Evolutionary conservation across 2,888 invertebrate genomes (phyloP).

Genomic region (Hypomecis atomaria): DNA sequence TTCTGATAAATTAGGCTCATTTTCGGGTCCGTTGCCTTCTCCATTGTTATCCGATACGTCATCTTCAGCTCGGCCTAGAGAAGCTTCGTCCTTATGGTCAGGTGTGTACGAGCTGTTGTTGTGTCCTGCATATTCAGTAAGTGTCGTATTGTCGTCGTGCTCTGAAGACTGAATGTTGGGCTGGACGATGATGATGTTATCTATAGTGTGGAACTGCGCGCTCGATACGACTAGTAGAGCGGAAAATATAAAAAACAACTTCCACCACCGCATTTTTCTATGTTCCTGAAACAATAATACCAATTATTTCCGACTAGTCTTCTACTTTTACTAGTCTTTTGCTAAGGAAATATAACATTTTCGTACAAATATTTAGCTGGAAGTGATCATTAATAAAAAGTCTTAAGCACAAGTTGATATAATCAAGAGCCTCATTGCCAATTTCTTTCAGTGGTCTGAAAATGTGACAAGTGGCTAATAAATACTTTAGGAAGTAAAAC

Average conservation of each 20-base stretch:
- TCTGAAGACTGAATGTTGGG: neutral
- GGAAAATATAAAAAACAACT: conserved; percentile 42
- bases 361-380: too few relatives aligned
- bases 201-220: conserved; percentile 28
- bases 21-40: neutral
- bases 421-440: too few relatives aligned
- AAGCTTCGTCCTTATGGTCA: neutral
- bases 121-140: neutral
- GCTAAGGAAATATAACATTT: too few relatives aligned
- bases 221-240: conserved; percentile 35
- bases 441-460: too few relatives aligned
- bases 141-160: neutral
- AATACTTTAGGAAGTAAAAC: neutral
- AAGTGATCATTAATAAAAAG: too few relatives aligned
- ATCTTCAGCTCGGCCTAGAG: neutral
- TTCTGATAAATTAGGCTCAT: neutral
- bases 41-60: neutral
- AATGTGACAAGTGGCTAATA: too few relatives aligned
- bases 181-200: conserved; percentile 5
- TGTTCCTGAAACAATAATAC: conserved; percentile 42
- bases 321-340: neutral
- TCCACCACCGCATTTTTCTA: conserved; percentile 54
- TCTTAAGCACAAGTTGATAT: too few relatives aligned
- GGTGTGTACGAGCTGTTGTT: neutral
- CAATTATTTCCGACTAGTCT: neutral